Evolutionary conservation across 1,140 invertebrate species (phyloP).

Genomic region (Trichomalopsis sarcophagae): DNA sequence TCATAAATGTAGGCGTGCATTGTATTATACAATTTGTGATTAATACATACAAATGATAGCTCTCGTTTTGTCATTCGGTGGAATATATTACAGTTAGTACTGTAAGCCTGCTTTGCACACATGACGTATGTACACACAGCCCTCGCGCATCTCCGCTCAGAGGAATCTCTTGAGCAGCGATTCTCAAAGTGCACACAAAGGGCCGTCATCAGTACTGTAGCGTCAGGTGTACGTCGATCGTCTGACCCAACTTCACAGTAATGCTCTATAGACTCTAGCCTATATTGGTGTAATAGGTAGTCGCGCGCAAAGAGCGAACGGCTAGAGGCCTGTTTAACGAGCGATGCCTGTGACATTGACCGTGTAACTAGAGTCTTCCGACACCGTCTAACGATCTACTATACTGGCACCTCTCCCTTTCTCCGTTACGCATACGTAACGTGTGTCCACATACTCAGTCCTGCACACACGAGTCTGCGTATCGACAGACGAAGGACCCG

Average conservation of each 20-base stretch:
- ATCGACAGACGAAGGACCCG: conserved; percentile 38
- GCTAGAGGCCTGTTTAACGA: neutral
- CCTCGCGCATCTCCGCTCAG: no score
- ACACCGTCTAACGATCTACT: neutral
- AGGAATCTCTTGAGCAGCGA: no score
- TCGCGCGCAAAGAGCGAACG: conserved; percentile 15
- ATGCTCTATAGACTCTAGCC: neutral
- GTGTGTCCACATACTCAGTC: neutral
- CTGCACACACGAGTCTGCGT: conserved; percentile 5
- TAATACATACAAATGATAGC: no score
- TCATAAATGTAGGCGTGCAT: no score
- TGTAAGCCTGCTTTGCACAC: no score
- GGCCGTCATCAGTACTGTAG: neutral
- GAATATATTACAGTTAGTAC: no score
- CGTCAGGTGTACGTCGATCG: neutral
- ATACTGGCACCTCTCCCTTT: conserved; percentile 26
- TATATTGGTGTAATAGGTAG: neutral
- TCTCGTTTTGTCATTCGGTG: no score
- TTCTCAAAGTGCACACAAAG: neutral
- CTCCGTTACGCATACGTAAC: neutral
- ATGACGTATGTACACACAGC: no score
- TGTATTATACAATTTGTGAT: no score
- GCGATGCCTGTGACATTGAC: neutral
- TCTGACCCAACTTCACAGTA: neutral
- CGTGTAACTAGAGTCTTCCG: conserved; percentile 5